Base-by-base conservation (phyloP, 2,797 vertebrate genomes). In the Synaphobranchus kaupii region DNA sequence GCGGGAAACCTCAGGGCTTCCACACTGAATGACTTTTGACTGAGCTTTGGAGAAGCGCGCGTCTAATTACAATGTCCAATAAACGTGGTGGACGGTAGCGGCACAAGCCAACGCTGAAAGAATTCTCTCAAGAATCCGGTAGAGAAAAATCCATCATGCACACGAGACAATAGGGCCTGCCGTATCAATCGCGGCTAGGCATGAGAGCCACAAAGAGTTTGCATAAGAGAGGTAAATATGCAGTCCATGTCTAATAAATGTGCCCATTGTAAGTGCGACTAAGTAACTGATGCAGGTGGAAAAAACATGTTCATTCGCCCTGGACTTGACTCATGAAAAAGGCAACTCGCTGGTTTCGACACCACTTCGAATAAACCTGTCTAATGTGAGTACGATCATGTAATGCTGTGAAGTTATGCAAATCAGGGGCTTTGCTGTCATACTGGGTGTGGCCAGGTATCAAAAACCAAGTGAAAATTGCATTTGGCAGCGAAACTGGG, bases 1-100 rank as follows among this genome's bases (percentile, higher is more conserved):
- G 10, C 22, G 47, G 78, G 78, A 50, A 81, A 50, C 78, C 78
- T n/a, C 78, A 81, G 4, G 44, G 78, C 47, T 81, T 81, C 50
- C 47, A 50, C 7, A 50, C n/a, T 4, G 4, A 81, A 81, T n/a
- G 78, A 50, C 47, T 25, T 39, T 39, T 44, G 34, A 80, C 39
- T 80, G 1, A 81, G 44, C 78, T n/a, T 47, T 15, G 10, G 63
- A 48, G 20, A 81, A 48, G 78, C 8, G 22, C 2, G 47, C 44
- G 12, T 1, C 44, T 25, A 48, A 81, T 50, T 81, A 81, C 39
- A 50, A 22, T 12, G 78, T 50, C 7, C 20, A 9, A 81, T 7
- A 50, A 48, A 48, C 50, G 78, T 13, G 22, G 78, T n/a, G 20
- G 47, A 81, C n/a, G 47, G 22, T 76, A 20, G 31, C 34, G 17